Evolutionary conservation across 1,140 invertebrate genomes (phyloP), one percentile per base, ranked within the genome.

Genomic region (Paramacrobiotus metropolitanus): DNA sequence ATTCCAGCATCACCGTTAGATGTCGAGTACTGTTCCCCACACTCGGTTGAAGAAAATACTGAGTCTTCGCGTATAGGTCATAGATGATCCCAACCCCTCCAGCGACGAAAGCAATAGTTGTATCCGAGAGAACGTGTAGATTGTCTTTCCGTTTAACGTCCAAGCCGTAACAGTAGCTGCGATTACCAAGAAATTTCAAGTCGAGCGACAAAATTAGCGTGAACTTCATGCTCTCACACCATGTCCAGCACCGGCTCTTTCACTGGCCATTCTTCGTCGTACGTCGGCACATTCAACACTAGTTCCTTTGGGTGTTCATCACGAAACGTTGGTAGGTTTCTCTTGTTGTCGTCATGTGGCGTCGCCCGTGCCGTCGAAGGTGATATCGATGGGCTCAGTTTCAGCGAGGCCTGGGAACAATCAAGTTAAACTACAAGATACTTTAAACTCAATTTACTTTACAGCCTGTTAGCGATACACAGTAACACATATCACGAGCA

Each of bases 241-340:
- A 55, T 15, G 9, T 24, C 24, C 15, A 55, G 24, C 4, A 55
- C 24, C 15, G 48, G 48, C 24, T 9, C 15, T 24, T 55, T 55
- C 15, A 55, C 28, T 9, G 48, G 48, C 48, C 48, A 55, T 55
- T 55, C 48, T 28, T 55, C 48, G 48, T 55, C 48, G 28, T 20
- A 9, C 24, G 9, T 28, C 48, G 48, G 15, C 15, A 4, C 24
- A 28, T 55, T 55, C 15, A 55, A 28, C 15, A 24, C 24, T 9
- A n/a, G 9, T 40, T 40, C 34, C 34, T 40, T 40, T 9, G 9
- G 9, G 34, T 40, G n/a, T 40, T 40, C 34, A 9, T 40, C 9
- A n/a, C n/a, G 9, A n/a, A 40, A 40, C 34, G 9, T 40, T 40
- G 34, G 34, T n/a, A 40, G n/a, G n/a, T n/a, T n/a, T n/a, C n/a